phyloP scores from a whole-genome alignment of 64 coral and sea anemone species.

The Hydrozoanthus tunicans region DNA sequence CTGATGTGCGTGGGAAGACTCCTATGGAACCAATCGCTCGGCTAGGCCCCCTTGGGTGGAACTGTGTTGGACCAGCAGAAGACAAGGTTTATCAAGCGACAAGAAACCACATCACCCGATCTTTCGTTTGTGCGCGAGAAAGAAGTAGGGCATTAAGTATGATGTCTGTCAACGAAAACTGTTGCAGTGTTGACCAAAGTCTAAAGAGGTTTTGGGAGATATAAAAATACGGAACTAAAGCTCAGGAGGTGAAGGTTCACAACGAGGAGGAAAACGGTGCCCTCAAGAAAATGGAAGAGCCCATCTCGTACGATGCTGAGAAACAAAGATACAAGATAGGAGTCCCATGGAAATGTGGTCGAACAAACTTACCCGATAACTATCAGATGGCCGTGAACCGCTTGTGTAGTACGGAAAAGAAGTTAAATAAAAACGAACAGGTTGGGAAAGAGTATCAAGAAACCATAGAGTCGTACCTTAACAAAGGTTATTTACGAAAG shows the following conservation, averaged over 20 bases:
- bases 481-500: conserved; percentile 62
- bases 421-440: conserved; percentile 20
- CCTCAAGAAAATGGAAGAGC: not conserved
- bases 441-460: conserved; percentile 54
- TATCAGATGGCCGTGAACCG: conserved; percentile 42
- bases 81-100: not conserved
- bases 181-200: not conserved
- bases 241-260: too few relatives aligned
- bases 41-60: too few relatives aligned
- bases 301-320: conserved; percentile 23
- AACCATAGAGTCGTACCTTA: conserved; percentile 19
- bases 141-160: too few relatives aligned
- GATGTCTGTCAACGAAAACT: not conserved
- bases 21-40: too few relatives aligned
- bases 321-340: conserved; percentile 22
- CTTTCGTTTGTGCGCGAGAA: not conserved
- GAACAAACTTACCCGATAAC: not conserved
- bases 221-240: too few relatives aligned
- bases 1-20: too few relatives aligned
- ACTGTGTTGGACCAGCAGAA: not conserved
- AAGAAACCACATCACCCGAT: not conserved
- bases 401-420: conserved; percentile 45
- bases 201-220: too few relatives aligned
- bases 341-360: conserved; percentile 51
- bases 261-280: too few relatives aligned